Evolutionary conservation across 2,797 vertebrate species (phyloP).

Genomic region (Darevskia nairensis): DNA sequence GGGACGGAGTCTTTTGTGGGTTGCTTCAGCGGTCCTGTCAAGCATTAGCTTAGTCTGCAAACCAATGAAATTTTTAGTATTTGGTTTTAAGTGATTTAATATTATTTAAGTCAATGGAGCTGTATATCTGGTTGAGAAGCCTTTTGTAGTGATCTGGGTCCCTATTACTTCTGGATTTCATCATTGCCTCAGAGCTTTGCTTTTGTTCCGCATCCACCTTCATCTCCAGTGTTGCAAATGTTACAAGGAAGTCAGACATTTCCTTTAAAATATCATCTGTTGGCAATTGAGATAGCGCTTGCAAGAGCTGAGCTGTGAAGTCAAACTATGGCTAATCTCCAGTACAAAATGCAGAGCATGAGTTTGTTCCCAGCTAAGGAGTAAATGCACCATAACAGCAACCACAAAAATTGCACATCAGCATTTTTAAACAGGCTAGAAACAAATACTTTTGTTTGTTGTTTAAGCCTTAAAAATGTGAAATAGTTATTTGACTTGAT

Average conservation of each 20-base stretch:
- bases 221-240: background rate
- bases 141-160: background rate
- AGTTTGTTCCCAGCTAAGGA: too few relatives aligned
- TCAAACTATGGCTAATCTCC: background rate
- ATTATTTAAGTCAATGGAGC: background rate
- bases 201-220: background rate
- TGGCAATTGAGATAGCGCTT: background rate
- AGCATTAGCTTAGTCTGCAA: background rate
- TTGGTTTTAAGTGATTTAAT: conserved; percentile 32
- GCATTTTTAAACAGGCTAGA: background rate
- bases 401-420: background rate
- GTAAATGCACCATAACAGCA: background rate
- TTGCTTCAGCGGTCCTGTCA: conserved; percentile 2
- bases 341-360: background rate
- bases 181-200: background rate
- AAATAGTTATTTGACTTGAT: background rate
- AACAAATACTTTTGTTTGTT: background rate
- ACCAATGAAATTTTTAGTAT: conserved; percentile 1
- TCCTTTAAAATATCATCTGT: background rate
- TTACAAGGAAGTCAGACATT: background rate
- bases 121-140: background rate
- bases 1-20: background rate
- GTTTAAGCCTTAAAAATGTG: background rate
- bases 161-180: background rate
- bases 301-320: background rate